Evolutionary conservation across 2,888 invertebrate genomes (phyloP), one percentile per base, ranked within the genome.

Genomic region (Atethmia centrago): DNA sequence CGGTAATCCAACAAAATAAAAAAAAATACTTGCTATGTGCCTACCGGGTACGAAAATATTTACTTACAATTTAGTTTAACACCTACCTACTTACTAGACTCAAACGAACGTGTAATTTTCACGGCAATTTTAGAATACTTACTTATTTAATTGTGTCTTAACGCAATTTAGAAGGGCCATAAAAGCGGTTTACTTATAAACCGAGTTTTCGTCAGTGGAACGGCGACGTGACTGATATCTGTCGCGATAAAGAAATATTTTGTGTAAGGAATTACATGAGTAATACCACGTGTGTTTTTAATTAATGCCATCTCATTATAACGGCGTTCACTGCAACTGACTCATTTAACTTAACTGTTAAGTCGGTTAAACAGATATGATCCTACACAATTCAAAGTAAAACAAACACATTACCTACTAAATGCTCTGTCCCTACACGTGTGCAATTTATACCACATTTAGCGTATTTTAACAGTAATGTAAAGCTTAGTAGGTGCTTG

Each of bases 161-260:
- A 74, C 77, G 78, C 77, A 77, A 84, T 89, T 89, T 87, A 87
- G 77, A 80, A 68, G 85, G 82, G 87, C 74, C 87, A 90, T 90
- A 90, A 90, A 88, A 86, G 85, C 80, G 71, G 77, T 83, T 83
- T 88, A 85, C 85, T 77, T 83, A 86, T 82, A 84, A 88, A 86
- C 84, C 80, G 87, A 86, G 83, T 88, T 87, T 89, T 87, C 87
- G 84, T 82, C 85, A 87, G 87, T 88, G 71, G 81, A 64, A 74
- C 83, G 85, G 28, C 85, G 91, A 93, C 93, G 93, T 93, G 93
- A 92, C 93, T 87, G 89, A 89, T 88, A 89, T 87, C 86, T 85
- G 81, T 85, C 79, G 79, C 75, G 87, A 90, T 91, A 90, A 88
- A 79, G 70, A 69, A 84, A 80, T 70, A 77, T 68, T 88, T 88